These are phyloP conservation scores for Formica selysi DNA, from an alignment of 1,140 invertebrate genomes.

Conservation along the genomic window DNA sequence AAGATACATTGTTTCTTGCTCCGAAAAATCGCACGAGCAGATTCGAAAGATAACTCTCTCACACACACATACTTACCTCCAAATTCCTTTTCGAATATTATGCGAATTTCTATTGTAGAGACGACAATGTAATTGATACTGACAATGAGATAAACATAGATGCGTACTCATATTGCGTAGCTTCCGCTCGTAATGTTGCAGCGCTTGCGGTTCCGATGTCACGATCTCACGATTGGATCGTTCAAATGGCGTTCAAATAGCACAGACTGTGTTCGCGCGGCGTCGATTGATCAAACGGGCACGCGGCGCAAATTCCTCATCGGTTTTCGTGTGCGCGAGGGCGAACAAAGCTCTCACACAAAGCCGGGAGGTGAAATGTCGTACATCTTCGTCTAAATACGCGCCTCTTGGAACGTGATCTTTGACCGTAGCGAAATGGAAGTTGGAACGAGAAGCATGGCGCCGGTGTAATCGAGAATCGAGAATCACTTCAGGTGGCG, in stretches of 20 bases:
- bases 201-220: slow-evolving; percentile 26
- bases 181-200: not conserved
- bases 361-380: slow-evolving; percentile 5
- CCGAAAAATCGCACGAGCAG: slow-evolving; percentile 17
- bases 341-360: slow-evolving; percentile 11
- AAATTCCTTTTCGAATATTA: slow-evolving; percentile 23
- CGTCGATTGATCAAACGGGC: slow-evolving; percentile 23
- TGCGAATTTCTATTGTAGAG: not conserved
- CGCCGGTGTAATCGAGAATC: slow-evolving; percentile 51
- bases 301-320: slow-evolving; percentile 21
- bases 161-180: slow-evolving; percentile 12
- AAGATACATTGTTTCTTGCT: slow-evolving; percentile 34
- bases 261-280: not conserved
- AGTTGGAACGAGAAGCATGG: slow-evolving; percentile 16
- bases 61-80: too few species aligned
- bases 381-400: slow-evolving; percentile 67
- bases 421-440: slow-evolving; percentile 50
- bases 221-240: not conserved
- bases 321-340: not conserved
- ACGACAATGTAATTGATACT: slow-evolving; percentile 48
- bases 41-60: slow-evolving; percentile 30
- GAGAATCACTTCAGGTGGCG: slow-evolving; percentile 43
- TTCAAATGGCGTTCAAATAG: not conserved
- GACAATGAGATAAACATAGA: slow-evolving; percentile 29
- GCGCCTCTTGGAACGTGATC: slow-evolving; percentile 51